These are phyloP conservation scores for Pan paniscus DNA, from an alignment of 2,113 vertebrate species.

Conservation along the genomic window DNA sequence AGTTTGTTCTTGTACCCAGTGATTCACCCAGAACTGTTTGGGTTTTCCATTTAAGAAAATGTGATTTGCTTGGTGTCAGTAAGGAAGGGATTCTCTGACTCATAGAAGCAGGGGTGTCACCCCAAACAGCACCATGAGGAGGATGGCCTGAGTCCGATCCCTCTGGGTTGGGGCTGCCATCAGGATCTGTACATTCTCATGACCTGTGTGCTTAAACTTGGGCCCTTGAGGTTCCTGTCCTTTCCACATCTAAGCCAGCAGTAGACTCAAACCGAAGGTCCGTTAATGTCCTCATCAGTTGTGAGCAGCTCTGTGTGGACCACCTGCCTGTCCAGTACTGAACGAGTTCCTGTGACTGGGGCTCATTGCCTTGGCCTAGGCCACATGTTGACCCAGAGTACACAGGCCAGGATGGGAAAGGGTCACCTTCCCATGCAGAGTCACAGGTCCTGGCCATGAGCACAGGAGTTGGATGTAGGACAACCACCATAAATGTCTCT, in stretches of 20 bases:
- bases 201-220: fast-evolving
- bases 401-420: not conserved
- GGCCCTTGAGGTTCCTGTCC: fast-evolving
- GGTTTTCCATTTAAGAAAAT: fast-evolving
- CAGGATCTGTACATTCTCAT: fast-evolving
- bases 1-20: not conserved
- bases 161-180: fast-evolving
- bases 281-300: fast-evolving
- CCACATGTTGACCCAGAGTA: not conserved
- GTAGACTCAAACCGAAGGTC: no score
- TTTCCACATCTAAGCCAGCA: not conserved
- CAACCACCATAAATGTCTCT: not conserved
- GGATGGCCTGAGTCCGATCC: not conserved
- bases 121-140: fast-evolving
- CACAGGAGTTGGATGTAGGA: not conserved
- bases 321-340: no score
- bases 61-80: fast-evolving
- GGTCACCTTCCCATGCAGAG: fast-evolving
- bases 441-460: not conserved
- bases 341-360: not conserved
- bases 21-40: not conserved
- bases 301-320: not conserved
- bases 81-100: no score
- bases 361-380: not conserved
- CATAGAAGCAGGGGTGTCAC: fast-evolving